Evolutionary conservation across 2,113 vertebrate genomes (phyloP), one percentile per base, ranked within the genome.

Genomic region (Scatophagus argus): DNA sequence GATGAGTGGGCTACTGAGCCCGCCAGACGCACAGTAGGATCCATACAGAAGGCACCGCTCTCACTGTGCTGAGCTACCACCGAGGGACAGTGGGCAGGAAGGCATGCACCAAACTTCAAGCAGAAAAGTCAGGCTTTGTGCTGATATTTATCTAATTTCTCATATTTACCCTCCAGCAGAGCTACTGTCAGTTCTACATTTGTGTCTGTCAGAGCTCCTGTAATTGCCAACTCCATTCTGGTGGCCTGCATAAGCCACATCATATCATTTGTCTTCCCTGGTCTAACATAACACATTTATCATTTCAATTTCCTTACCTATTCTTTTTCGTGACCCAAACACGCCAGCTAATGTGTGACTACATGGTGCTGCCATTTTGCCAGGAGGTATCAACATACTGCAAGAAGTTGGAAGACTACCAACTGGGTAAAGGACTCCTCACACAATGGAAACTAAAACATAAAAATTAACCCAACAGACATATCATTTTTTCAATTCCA

Each of bases 1-100:
- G 11, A 71, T 63, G 84, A 71, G 85, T 74, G 79, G 65, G 59
- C 71, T 5, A 38, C 62, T 66, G 63, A 58, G 43, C 39, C 8
- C 60, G 44, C 49, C 39, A 21, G 87, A 65, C 36, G 16, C 69
- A 31, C 76, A 67, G 79, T 74, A 4, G 67, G 55, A 51, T 77
- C 54, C 78, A 67, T 2, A 68, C 56, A 85, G 27, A 25, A 8
- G 64, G 46, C 29, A n/a, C 8, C 10, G 11, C 23, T 38, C 23
- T 66, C 31, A 51, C 14, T 46, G 38, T 54, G 44, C 21, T 25
- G 62, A 63, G 51, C 51, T 73, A 47, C 51, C 34, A 34, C 55
- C 3, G 29, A 36, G 39, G 5, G 34, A 52, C 41, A 56, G 83
- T 16, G 68, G 75, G 58, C 63, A 82, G 83, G 73, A 66, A 84